These are phyloP conservation scores for Pogona vitticeps DNA, from an alignment of 2,113 vertebrate species.

Conservation along the genomic window DNA sequence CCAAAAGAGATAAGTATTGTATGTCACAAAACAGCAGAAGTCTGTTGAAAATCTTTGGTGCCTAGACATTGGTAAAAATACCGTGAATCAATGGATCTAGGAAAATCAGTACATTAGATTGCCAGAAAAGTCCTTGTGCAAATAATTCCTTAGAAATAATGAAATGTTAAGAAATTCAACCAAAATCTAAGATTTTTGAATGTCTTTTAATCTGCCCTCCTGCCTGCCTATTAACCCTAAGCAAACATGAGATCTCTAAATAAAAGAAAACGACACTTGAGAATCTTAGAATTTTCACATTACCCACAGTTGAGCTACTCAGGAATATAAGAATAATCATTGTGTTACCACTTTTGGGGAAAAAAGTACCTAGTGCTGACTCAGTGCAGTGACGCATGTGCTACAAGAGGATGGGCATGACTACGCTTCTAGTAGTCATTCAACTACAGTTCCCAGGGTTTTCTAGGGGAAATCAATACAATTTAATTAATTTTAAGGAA, in stretches of 20 bases:
- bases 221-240: neutral
- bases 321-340: neutral
- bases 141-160: neutral
- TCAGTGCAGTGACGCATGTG: neutral
- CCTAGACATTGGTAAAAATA: neutral
- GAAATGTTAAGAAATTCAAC: neutral
- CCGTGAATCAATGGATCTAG: neutral
- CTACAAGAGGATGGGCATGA: neutral
- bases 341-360: neutral
- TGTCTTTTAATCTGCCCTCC: neutral
- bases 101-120: neutral
- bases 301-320: neutral
- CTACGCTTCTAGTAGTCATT: neutral
- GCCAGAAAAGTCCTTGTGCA: neutral
- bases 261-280: neutral
- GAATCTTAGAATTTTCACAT: neutral
- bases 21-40: neutral
- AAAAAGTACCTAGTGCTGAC: neutral
- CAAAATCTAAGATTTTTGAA: neutral
- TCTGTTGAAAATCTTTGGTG: neutral
- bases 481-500: neutral
- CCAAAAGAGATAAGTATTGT: neutral
- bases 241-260: neutral
- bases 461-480: neutral
- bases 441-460: neutral